These are phyloP conservation scores for Epicampocera succincta DNA, from an alignment of 2,888 invertebrate species.

Conservation along the genomic window DNA sequence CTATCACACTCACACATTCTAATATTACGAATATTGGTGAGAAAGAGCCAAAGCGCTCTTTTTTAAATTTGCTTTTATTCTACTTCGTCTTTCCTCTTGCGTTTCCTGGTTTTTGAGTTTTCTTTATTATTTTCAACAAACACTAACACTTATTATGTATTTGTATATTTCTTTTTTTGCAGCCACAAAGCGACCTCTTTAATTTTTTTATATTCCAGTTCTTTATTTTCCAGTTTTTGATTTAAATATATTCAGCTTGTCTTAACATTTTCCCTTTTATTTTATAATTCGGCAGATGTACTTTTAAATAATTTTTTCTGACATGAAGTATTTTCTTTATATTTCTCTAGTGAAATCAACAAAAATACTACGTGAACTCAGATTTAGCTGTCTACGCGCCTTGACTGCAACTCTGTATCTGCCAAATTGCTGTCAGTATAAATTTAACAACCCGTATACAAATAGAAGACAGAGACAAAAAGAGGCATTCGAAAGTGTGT, in stretches of 20 bases:
- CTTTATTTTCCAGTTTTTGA: conserved; percentile 39
- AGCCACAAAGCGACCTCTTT: conserved; percentile 67
- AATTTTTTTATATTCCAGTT: conserved; percentile 40
- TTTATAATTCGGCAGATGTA: not conserved
- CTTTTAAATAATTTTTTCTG: conserved; percentile 1
- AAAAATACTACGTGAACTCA: conserved; percentile 27
- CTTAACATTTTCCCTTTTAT: not conserved
- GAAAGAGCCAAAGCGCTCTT: conserved; percentile 61
- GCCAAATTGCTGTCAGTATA: conserved; percentile 63
- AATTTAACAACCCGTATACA: conserved; percentile 33
- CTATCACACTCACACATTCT: conserved; percentile 72
- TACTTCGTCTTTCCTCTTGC: conserved; percentile 39
- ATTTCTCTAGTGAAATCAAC: conserved; percentile 40
- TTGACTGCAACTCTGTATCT: conserved; percentile 67
- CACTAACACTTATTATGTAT: conserved; percentile 48
- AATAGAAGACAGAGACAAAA: conserved; percentile 45
- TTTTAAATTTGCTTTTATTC: conserved; percentile 57
- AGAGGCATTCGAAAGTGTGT: conserved; percentile 6
- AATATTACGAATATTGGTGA: conserved; percentile 41
- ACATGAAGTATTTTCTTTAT: conserved; percentile 26
- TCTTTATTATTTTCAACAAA: conserved; percentile 22
- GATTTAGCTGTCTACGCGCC: conserved; percentile 59
- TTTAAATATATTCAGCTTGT: not conserved
- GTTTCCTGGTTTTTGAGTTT: conserved; percentile 19
- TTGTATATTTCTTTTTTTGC: conserved; percentile 36